phyloP scores from a whole-genome alignment of 2,113 vertebrate genomes.

The Pipra filicauda region DNA sequence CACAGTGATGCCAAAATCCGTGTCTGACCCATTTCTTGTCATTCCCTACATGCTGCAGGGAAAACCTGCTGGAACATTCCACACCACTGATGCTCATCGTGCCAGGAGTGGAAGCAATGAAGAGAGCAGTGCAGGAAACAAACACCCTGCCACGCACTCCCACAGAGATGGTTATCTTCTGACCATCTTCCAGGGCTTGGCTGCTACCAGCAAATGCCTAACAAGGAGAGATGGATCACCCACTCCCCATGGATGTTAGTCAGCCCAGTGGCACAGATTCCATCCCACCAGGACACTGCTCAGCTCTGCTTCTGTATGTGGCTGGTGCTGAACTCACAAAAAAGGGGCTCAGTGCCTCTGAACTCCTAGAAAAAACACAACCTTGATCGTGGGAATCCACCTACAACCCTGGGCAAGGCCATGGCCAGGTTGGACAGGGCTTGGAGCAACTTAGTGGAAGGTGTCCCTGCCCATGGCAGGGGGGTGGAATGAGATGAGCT shows the following conservation, averaged over 20 bases:
- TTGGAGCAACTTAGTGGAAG: not conserved
- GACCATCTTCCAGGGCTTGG: slow-evolving; percentile 2
- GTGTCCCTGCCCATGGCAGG: not conserved
- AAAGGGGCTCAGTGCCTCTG: not conserved
- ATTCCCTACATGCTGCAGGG: not conserved
- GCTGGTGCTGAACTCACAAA: not conserved
- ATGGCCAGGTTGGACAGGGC: not conserved
- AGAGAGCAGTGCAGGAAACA: not conserved
- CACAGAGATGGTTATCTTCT: not conserved
- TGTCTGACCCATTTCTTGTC: not conserved
- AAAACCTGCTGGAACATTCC: not conserved
- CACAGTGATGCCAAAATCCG: not conserved
- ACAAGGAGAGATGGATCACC: not conserved
- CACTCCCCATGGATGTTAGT: not conserved
- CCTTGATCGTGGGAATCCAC: not conserved
- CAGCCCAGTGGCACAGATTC: not conserved
- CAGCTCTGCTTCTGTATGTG: accelerated
- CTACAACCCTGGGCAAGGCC: not conserved
- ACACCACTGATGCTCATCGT: not conserved
- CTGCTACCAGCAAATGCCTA: not conserved
- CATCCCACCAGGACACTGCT: accelerated
- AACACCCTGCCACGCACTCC: not conserved
- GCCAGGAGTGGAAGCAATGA: not conserved
- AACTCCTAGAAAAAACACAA: not conserved
- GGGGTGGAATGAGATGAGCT: not conserved